Percentiles rank a stretch among this genome's conserved stretches.
phyloP scores from a whole-genome alignment of 2,888 invertebrate genomes.

The Anarsia innoxiella region DNA sequence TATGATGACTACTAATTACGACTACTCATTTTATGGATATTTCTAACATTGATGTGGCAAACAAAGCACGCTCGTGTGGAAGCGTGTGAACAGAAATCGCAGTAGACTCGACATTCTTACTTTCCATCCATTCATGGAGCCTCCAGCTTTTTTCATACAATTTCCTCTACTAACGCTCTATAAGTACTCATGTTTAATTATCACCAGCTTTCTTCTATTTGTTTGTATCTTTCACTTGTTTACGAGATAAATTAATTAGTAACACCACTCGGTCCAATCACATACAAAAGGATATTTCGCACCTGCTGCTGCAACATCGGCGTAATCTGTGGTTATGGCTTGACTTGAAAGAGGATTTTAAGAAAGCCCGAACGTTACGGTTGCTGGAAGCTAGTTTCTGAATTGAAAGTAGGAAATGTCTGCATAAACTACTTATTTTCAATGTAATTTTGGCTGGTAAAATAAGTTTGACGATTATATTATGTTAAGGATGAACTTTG shows the following conservation, averaged over 20 bases:
- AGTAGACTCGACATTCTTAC: conserved; percentile 54
- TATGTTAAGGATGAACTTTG: too few relatives aligned
- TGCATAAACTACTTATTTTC: too few relatives aligned
- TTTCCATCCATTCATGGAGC: conserved; percentile 72
- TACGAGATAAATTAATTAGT: conserved; percentile 11
- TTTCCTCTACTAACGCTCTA: conserved; percentile 53
- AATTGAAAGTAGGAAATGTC: too few relatives aligned
- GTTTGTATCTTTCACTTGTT: conserved; percentile 29
- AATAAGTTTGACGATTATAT: too few relatives aligned
- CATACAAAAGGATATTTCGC: too few relatives aligned
- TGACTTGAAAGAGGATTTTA: too few relatives aligned
- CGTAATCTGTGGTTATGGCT: too few relatives aligned
- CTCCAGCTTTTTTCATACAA: conserved; percentile 65
- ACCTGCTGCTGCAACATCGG: too few relatives aligned
- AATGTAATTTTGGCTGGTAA: too few relatives aligned
- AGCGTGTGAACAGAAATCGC: conserved; percentile 69
- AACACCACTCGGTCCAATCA: too few relatives aligned
- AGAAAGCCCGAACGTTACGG: too few relatives aligned
- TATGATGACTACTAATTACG: conserved; percentile 8
- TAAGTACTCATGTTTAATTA: conserved; percentile 38
- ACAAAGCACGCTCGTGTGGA: conserved; percentile 37
- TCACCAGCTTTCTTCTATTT: conserved; percentile 61
- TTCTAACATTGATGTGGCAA: conserved; percentile 39
- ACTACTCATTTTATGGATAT: conserved; percentile 19
- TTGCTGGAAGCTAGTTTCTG: too few relatives aligned